Conservation (phyloP, 2,113 vertebrate genomes). For the Cololabis saira region DNA sequence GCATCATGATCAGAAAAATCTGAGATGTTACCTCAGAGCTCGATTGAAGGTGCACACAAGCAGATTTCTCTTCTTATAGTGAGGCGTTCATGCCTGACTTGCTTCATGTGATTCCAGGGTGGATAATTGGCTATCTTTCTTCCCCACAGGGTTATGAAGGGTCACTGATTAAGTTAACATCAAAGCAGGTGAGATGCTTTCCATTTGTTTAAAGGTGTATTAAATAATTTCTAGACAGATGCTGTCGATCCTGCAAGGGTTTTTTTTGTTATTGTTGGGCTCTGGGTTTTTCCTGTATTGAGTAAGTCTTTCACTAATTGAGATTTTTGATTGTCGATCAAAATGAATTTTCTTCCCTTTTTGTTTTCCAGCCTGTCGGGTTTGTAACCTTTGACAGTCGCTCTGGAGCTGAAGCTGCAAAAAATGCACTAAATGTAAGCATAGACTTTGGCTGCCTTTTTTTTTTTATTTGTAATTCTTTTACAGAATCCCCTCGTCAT, state of each 20-base stretch:
- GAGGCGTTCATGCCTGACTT: slow-evolving; percentile 61
- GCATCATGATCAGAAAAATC: not conserved
- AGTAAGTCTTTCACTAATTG: not conserved
- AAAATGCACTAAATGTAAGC: slow-evolving; percentile 97
- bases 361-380: slow-evolving; percentile 91
- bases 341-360: slow-evolving; percentile 17
- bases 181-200: slow-evolving; percentile 92
- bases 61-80: slow-evolving; percentile 37
- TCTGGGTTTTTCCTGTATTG: not conserved
- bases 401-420: slow-evolving; percentile 95
- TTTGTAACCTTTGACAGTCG: slow-evolving; percentile 99
- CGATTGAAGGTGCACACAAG: slow-evolving; percentile 28
- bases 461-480: not conserved
- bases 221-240: not conserved
- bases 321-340: not conserved
- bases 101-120: slow-evolving; percentile 72
- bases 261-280: too few relatives aligned
- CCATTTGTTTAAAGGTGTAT: slow-evolving; percentile 29
- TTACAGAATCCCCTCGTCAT: not conserved
- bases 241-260: not conserved
- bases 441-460: slow-evolving; percentile 13
- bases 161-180: slow-evolving; percentile 98
- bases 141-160: slow-evolving; percentile 96
- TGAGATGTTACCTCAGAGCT: not conserved
- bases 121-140: slow-evolving; percentile 78